phyloP scores from a whole-genome alignment of 2,888 invertebrate genomes.

The Amblyteles armatorius region DNA sequence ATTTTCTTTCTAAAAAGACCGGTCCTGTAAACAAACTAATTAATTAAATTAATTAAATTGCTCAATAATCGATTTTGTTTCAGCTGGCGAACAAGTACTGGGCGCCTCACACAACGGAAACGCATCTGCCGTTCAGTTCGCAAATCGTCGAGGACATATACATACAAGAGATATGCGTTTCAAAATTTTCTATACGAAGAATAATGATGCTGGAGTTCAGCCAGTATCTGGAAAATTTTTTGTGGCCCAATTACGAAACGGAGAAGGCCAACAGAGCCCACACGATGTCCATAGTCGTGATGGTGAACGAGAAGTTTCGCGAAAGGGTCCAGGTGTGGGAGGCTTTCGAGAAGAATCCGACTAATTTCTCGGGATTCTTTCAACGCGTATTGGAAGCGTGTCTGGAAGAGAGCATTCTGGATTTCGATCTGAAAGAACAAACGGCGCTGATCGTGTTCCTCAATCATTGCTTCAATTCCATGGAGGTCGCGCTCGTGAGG shows the following conservation, averaged over 20 bases:
- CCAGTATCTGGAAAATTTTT: conserved; percentile 97
- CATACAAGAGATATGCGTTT: conserved; percentile 93
- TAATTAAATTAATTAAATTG: neutral
- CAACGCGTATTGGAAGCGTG: conserved; percentile 92
- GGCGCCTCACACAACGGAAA: conserved; percentile 93
- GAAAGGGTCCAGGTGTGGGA: conserved; percentile 99
- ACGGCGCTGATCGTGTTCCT: conserved; percentile 95
- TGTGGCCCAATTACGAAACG: conserved; percentile 97
- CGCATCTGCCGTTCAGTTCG: conserved; percentile 91
- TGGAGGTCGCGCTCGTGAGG: conserved; percentile 97
- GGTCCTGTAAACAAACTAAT: neutral
- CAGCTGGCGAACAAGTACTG: conserved; percentile 97
- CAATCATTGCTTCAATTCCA: conserved; percentile 98
- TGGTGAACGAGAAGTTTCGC: conserved; percentile 99
- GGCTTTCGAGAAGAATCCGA: conserved; percentile 92
- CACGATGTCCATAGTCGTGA: conserved; percentile 98
- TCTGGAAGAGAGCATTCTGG: conserved; percentile 87
- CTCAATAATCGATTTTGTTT: conserved; percentile 72
- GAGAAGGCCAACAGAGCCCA: conserved; percentile 93
- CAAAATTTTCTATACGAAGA: conserved; percentile 93
- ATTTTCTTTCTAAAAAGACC: too few species aligned
- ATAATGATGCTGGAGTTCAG: conserved; percentile 99
- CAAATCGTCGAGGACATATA: conserved; percentile 96
- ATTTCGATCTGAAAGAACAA: conserved; percentile 89
- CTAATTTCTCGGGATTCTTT: conserved; percentile 93